Conservation (phyloP, 2,797 vertebrate species). For the Melopsittacus undulatus region DNA sequence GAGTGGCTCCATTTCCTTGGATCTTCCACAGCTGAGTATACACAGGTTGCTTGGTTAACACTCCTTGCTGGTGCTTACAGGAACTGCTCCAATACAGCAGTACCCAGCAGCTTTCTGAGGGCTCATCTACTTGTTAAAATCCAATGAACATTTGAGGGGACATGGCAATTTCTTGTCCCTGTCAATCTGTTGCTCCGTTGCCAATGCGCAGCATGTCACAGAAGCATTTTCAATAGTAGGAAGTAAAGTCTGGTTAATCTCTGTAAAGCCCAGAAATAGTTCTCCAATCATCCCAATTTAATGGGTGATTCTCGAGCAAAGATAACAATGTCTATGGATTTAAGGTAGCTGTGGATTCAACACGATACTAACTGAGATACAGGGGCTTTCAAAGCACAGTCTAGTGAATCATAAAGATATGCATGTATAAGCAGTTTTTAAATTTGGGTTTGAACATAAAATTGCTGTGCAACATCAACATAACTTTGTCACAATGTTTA, state of each 20-base stretch:
- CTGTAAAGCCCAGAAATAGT: conserved; percentile 58
- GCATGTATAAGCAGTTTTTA: conserved; percentile 57
- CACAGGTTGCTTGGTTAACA: conserved; percentile 32
- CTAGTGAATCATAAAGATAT: conserved; percentile 64
- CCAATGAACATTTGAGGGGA: conserved; percentile 15
- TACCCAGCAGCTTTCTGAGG: conserved; percentile 20
- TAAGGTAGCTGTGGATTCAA: conserved; percentile 66
- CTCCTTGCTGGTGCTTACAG: not conserved
- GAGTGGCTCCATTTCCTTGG: not conserved
- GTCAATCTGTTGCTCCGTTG: conserved; percentile 41
- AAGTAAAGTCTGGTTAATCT: conserved; percentile 67
- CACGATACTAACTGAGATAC: conserved; percentile 61
- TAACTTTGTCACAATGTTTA: conserved; percentile 68
- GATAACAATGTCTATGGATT: conserved; percentile 57
- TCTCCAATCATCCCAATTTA: conserved; percentile 55
- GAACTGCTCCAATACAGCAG: conserved; percentile 26
- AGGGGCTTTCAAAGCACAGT: conserved; percentile 38
- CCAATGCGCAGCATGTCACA: conserved; percentile 7
- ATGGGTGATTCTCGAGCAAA: conserved; percentile 53
- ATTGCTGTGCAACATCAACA: conserved; percentile 26
- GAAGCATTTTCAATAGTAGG: not conserved
- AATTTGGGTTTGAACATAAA: conserved; percentile 64
- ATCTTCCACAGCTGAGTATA: not conserved
- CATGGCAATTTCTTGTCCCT: conserved; percentile 29
- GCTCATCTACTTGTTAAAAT: conserved; percentile 57